Evolutionary conservation across 2,797 vertebrate species (phyloP).

Genomic region (Nothura maculosa): DNA sequence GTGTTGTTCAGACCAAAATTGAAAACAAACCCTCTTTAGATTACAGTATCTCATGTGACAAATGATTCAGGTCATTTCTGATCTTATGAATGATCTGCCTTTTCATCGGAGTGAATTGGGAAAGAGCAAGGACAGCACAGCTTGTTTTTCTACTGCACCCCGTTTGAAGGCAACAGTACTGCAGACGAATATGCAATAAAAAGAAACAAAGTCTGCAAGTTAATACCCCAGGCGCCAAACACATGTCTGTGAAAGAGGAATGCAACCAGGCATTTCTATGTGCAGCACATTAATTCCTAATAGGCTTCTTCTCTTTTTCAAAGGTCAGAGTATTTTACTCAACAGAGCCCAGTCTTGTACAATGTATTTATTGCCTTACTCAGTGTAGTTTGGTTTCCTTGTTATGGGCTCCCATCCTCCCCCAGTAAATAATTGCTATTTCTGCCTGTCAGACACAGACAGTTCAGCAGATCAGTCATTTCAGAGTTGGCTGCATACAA

Average conservation of each 20-base stretch:
- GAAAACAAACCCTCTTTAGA: neutral
- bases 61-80: constrained; percentile 5
- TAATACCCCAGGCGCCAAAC: constrained; percentile 79
- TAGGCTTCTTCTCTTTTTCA: constrained; percentile 43
- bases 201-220: constrained; percentile 82
- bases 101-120: constrained; percentile 40
- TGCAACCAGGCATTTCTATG: constrained; percentile 69
- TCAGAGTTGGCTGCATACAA: neutral
- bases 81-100: neutral
- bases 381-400: neutral
- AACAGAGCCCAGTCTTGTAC: neutral
- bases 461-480: neutral
- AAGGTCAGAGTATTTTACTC: constrained; percentile 11
- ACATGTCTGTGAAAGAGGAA: constrained; percentile 73
- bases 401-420: neutral
- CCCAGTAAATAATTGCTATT: neutral
- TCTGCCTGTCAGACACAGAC: neutral
- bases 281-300: constrained; percentile 65
- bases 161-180: constrained; percentile 55
- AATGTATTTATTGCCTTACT: neutral
- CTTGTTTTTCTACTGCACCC: constrained; percentile 72
- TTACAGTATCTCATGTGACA: neutral
- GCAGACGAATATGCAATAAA: constrained; percentile 70
- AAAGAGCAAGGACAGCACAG: constrained; percentile 38
- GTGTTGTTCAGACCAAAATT: neutral